Conservation (phyloP, 2,113 vertebrate species). For the Hypomesus transpacificus region DNA sequence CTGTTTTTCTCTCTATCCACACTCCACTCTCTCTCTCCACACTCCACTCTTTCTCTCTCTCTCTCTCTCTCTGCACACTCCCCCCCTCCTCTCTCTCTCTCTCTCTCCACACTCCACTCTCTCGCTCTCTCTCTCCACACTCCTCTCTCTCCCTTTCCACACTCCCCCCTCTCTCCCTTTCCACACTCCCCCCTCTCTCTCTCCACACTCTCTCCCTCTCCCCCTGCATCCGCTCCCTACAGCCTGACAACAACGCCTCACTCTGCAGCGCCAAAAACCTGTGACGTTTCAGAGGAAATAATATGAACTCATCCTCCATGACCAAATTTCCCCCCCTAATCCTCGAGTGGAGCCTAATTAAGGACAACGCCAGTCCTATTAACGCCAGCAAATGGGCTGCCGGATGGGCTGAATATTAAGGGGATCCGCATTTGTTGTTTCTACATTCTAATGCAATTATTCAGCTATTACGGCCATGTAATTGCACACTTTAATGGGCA, state of each 20-base stretch:
- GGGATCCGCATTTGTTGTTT: slow-evolving; percentile 54
- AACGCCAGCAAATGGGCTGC: slow-evolving; percentile 56
- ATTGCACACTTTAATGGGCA: slow-evolving; percentile 62
- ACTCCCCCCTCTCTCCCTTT: too few species aligned
- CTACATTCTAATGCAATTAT: slow-evolving; percentile 65
- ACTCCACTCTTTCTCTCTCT: slow-evolving; percentile 9
- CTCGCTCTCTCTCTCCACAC: too few species aligned
- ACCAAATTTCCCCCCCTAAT: slow-evolving; percentile 57
- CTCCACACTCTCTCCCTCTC: slow-evolving; percentile 17
- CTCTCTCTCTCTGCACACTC: slow-evolving; percentile 18
- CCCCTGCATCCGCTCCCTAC: slow-evolving; percentile 45
- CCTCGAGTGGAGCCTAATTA: slow-evolving; percentile 61
- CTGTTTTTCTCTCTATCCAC: slow-evolving; percentile 29
- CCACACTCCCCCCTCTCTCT: too few species aligned
- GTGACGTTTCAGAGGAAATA: slow-evolving; percentile 61
- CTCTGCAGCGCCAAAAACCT: slow-evolving; percentile 62
- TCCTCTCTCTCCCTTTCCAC: too few species aligned
- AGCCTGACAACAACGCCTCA: slow-evolving; percentile 59
- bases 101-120: background rate
- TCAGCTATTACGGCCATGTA: slow-evolving; percentile 64
- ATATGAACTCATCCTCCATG: slow-evolving; percentile 57
- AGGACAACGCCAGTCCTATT: slow-evolving; percentile 56
- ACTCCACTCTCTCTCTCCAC: slow-evolving; percentile 16
- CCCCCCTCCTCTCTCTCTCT: slow-evolving; percentile 43
- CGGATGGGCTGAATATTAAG: slow-evolving; percentile 52